A percentile compares a stretch with the other conserved stretches of the same genome.
Conservation (phyloP, 2,797 vertebrate genomes). For the Heteromormyrus szaboi region DNA sequence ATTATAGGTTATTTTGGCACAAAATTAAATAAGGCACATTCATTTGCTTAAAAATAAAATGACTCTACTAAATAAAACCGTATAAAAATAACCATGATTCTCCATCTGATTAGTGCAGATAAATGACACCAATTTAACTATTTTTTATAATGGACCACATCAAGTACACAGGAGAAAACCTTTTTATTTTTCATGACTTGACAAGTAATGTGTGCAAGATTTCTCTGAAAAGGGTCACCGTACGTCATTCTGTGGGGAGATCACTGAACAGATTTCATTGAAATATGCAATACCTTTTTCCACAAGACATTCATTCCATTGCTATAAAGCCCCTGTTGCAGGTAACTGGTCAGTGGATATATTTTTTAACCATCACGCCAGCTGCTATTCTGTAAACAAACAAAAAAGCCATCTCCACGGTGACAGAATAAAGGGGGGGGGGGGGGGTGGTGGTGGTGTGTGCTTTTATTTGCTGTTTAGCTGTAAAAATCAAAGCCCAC, state of each 20-base stretch:
- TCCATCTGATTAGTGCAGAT: conserved; percentile 23
- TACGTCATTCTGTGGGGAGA: background rate
- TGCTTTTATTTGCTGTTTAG: background rate
- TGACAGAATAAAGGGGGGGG: background rate
- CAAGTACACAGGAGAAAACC: background rate
- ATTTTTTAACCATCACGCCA: background rate
- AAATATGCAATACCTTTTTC: background rate
- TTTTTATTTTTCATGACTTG: background rate
- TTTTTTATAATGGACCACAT: background rate
- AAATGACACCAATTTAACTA: conserved; percentile 13
- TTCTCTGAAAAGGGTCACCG: background rate
- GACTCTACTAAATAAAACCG: conserved; percentile 29
- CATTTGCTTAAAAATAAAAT: conserved; percentile 41
- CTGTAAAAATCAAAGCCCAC: background rate
- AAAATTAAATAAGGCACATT: conserved; percentile 63
- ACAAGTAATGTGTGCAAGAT: background rate
- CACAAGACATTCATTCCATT: background rate
- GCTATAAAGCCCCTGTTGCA: background rate
- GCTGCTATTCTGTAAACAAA: background rate
- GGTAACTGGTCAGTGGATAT: background rate
- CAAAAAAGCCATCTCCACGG: background rate
- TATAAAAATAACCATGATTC: conserved; percentile 47
- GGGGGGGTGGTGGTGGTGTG: too few relatives aligned
- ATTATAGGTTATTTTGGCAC: conserved; percentile 41
- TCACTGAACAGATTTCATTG: background rate